Percentiles rank a stretch among this genome's conserved stretches.
Evolutionary conservation across 2,888 invertebrate species (phyloP).

Genomic region (Nasonovia ribisnigri): DNA sequence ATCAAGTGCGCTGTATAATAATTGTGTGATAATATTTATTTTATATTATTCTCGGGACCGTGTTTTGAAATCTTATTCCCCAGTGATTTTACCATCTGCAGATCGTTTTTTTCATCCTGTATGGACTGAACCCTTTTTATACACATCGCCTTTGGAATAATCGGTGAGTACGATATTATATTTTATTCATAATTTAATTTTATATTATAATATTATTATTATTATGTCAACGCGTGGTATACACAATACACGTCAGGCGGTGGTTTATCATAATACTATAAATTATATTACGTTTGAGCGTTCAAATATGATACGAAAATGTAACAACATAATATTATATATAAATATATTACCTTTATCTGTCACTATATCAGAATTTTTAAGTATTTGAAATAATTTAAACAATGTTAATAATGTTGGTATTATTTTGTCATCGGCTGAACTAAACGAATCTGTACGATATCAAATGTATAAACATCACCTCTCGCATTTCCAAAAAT

Average conservation of each 20-base stretch:
- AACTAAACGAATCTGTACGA: not conserved
- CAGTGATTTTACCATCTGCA: not conserved
- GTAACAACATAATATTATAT: not conserved
- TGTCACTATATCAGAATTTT: not conserved
- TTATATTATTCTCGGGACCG: not conserved
- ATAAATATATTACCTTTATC: not conserved
- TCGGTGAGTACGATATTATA: slow-evolving; percentile 1
- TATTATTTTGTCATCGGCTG: not conserved
- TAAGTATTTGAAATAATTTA: not conserved
- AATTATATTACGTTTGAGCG: not conserved
- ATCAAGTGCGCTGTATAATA: not conserved
- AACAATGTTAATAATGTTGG: not conserved
- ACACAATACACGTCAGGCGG: not conserved
- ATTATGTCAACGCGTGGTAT: not conserved
- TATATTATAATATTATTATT: not conserved
- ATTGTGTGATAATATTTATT: not conserved
- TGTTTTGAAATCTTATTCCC: not conserved
- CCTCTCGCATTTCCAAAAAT: not conserved
- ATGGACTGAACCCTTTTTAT: not conserved
- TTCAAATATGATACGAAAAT: not conserved
- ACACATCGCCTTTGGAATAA: not conserved
- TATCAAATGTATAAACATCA: not conserved
- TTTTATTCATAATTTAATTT: not conserved
- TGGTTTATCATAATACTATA: not conserved
- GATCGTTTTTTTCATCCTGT: not conserved